Evolutionary conservation across 2,113 vertebrate genomes (phyloP).

Genomic region (Labrus mixtus): DNA sequence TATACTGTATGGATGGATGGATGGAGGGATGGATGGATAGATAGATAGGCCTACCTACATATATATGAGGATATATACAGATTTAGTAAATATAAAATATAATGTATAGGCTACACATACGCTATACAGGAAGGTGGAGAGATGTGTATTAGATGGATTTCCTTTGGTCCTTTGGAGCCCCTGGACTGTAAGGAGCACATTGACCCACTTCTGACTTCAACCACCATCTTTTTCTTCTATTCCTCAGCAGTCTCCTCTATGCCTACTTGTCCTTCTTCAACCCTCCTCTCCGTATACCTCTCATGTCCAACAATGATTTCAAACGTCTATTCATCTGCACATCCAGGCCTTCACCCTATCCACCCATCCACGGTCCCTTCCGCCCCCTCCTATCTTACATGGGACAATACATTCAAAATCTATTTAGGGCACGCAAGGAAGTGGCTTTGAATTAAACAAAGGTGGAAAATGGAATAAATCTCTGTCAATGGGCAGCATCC

Average conservation of each 20-base stretch:
- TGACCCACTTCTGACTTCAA: slow-evolving; percentile 61
- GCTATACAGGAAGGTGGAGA: too few species aligned
- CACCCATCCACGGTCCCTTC: slow-evolving; percentile 15
- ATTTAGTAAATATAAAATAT: too few species aligned
- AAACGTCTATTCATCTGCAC: slow-evolving; percentile 11
- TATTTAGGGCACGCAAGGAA: not conserved
- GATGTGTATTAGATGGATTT: slow-evolving; percentile 16
- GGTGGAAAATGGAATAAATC: slow-evolving; percentile 14
- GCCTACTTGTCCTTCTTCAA: slow-evolving; percentile 7
- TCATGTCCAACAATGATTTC: slow-evolving; percentile 3
- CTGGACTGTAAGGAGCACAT: slow-evolving; percentile 20
- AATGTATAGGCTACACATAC: too few species aligned
- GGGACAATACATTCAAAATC: not conserved
- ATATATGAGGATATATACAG: too few species aligned
- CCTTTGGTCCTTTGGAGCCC: not conserved
- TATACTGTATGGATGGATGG: too few species aligned
- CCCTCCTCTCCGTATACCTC: slow-evolving; percentile 34
- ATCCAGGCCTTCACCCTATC: not conserved
- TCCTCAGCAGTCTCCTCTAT: slow-evolving; percentile 15
- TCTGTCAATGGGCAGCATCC: slow-evolving; percentile 32
- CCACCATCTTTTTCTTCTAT: slow-evolving; percentile 11
- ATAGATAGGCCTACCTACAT: too few species aligned
- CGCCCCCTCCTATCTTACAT: not conserved
- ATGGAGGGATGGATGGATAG: too few species aligned
- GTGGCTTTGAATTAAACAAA: slow-evolving; percentile 4